Percentiles rank a stretch among this genome's conserved stretches.
These are phyloP conservation scores for Axea sp. DNA, from an alignment of 2,888 invertebrate genomes.

Conservation along the genomic window DNA sequence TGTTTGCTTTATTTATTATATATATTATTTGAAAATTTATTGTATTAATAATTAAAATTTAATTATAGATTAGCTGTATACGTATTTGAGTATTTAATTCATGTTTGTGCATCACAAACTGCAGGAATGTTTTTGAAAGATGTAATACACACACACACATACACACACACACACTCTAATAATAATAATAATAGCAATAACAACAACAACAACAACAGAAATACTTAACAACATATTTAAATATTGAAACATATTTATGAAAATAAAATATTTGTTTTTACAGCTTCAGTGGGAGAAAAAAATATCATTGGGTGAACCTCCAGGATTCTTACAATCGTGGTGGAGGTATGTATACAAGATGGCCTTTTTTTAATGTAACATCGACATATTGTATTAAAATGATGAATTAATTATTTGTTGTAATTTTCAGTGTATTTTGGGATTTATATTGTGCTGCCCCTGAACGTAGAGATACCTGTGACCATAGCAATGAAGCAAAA, in stretches of 20 bases:
- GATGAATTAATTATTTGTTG: too few species aligned
- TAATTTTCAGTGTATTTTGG: constrained; percentile 93
- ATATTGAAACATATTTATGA: background rate
- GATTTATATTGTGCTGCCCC: constrained; percentile 99
- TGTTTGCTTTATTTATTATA: too few species aligned
- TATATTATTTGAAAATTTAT: too few species aligned
- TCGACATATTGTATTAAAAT: too few species aligned
- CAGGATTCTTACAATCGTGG: constrained; percentile 99
- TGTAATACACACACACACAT: constrained; percentile 76
- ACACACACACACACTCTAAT: too few species aligned
- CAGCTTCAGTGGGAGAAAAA: constrained; percentile 99
- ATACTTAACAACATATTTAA: too few species aligned
- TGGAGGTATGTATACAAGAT: constrained; percentile 92
- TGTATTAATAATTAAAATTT: too few species aligned
- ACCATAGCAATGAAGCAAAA: constrained; percentile 99
- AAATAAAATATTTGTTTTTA: constrained; percentile 56
- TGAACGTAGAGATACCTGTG: constrained; percentile 97
- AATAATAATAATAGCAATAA: too few species aligned
- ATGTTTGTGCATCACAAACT: constrained; percentile 99
- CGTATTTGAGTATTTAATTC: constrained; percentile 99
- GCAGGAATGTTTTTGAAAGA: constrained; percentile 99
- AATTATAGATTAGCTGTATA: constrained; percentile 94
- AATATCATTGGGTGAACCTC: constrained; percentile 98
- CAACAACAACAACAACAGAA: background rate
- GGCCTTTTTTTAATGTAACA: too few species aligned